These are phyloP conservation scores for Thamnophis elegans DNA, from an alignment of 2,797 vertebrate species.

Conservation along the genomic window DNA sequence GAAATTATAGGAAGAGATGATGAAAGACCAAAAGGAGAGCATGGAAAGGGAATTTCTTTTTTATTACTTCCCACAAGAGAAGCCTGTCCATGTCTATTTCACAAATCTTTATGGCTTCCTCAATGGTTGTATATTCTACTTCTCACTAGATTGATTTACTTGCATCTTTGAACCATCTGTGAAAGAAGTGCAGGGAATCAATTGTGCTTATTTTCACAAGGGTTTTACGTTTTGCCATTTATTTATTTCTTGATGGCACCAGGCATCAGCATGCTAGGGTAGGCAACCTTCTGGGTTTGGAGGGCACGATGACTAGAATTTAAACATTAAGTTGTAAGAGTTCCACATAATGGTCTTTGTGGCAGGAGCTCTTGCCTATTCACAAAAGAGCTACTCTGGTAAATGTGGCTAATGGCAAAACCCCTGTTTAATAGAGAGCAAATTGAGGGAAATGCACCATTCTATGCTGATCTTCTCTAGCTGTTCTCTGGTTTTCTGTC, in stretches of 20 bases:
- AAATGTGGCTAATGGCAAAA: neutral
- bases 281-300: neutral
- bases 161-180: neutral
- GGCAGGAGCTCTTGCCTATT: neutral
- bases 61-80: neutral
- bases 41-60: neutral
- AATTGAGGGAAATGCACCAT: neutral
- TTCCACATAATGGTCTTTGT: neutral
- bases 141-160: neutral
- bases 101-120: neutral
- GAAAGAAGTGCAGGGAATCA: neutral
- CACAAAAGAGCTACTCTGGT: neutral
- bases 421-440: neutral
- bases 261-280: neutral
- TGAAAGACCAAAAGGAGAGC: neutral
- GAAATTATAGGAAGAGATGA: neutral
- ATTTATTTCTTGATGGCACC: neutral
- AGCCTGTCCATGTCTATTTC: neutral
- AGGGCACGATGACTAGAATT: neutral
- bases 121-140: too few relatives aligned
- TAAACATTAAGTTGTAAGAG: neutral
- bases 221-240: neutral
- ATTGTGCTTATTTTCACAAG: neutral
- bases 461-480: neutral
- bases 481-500: neutral